These are phyloP conservation scores for Empidonax alnorum DNA, from an alignment of 2,113 vertebrate species.

Conservation along the genomic window DNA sequence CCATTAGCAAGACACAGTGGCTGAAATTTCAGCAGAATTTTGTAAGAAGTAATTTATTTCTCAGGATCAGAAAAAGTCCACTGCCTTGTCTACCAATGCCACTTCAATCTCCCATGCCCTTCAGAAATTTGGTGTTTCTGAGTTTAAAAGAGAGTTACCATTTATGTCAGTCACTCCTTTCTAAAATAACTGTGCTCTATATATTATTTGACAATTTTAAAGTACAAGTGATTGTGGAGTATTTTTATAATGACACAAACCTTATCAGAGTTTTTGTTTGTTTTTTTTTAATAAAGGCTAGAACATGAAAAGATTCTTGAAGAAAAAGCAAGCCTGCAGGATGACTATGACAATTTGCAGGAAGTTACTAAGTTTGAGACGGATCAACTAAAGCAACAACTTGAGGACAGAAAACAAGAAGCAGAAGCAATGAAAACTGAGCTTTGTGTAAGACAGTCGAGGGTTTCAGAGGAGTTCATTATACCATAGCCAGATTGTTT, in stretches of 20 bases:
- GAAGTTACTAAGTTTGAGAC: conserved; percentile 91
- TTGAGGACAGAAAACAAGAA: conserved; percentile 81
- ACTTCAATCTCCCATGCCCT: background rate
- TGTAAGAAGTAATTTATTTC: background rate
- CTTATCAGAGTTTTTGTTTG: background rate
- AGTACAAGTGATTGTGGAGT: background rate
- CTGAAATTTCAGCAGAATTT: background rate
- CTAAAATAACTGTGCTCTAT: background rate
- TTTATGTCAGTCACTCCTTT: background rate
- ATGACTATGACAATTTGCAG: conserved; percentile 89
- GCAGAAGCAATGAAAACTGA: conserved; percentile 76
- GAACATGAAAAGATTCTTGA: conserved; percentile 91
- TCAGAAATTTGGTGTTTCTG: background rate
- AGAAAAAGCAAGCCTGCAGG: conserved; percentile 87
- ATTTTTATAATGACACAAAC: background rate
- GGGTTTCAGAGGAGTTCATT: background rate
- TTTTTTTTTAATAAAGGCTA: conserved; percentile 74
- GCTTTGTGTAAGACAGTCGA: conserved; percentile 75
- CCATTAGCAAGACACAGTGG: background rate
- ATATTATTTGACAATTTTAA: background rate
- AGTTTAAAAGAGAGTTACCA: background rate
- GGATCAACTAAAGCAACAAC: conserved; percentile 84
- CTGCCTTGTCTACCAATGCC: background rate
- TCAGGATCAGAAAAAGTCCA: background rate
- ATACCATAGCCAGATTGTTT: background rate